A percentile compares a stretch with the other conserved stretches of the same genome.
Conservation (phyloP, 2,888 invertebrate species). For the Habrosyne pyritoides region DNA sequence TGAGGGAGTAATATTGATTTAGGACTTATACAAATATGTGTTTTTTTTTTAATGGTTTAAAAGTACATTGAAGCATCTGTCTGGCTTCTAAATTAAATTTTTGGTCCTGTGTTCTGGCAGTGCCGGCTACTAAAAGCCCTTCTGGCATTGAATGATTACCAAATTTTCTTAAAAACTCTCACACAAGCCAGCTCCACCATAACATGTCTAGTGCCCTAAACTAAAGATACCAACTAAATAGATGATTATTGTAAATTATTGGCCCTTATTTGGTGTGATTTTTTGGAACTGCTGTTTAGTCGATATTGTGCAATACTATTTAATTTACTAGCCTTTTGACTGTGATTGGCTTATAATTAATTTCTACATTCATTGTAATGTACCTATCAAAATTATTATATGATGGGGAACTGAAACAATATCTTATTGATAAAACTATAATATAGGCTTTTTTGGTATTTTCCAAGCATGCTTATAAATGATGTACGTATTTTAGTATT, state of each 20-base stretch:
- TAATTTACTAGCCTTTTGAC: slow-evolving; percentile 46
- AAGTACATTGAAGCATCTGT: too few species aligned
- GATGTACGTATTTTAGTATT: not conserved
- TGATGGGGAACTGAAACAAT: not conserved
- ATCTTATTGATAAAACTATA: not conserved
- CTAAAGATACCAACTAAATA: not conserved
- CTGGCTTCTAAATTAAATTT: too few species aligned
- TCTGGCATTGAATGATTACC: too few species aligned
- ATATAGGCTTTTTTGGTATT: not conserved
- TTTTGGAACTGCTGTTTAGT: not conserved
- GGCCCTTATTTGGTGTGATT: not conserved
- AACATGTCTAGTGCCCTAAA: too few species aligned
- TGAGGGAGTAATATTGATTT: too few species aligned
- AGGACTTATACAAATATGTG: too few species aligned
- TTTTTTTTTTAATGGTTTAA: too few species aligned
- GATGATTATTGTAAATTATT: slow-evolving; percentile 1
- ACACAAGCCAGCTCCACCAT: too few species aligned
- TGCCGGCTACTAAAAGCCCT: too few species aligned
- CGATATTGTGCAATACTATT: not conserved
- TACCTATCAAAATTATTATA: not conserved
- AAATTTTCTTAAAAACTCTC: too few species aligned
- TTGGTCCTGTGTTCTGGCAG: too few species aligned
- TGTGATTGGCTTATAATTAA: slow-evolving; percentile 29
- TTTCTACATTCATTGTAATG: not conserved
- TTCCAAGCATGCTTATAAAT: not conserved